These are phyloP conservation scores for Lophotriccus pileatus DNA, from an alignment of 2,797 vertebrate genomes.

Conservation along the genomic window DNA sequence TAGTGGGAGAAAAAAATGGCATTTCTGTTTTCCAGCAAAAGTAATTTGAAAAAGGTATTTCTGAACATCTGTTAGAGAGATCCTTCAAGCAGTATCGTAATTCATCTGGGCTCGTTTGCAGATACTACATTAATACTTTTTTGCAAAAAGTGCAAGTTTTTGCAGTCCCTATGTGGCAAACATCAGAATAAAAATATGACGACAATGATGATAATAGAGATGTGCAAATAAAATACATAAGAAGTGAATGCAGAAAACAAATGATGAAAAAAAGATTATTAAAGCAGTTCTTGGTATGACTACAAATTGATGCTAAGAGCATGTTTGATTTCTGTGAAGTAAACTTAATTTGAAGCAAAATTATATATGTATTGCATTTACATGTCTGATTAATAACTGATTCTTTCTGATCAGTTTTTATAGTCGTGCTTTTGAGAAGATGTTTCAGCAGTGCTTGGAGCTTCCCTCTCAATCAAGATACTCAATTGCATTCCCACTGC, in stretches of 20 bases:
- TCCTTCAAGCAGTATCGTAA: neutral
- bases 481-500: slow-evolving; percentile 96
- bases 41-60: neutral
- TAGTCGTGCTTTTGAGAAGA: slow-evolving; percentile 99
- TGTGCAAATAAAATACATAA: neutral
- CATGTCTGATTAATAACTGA: neutral
- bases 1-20: neutral
- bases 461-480: slow-evolving; percentile 96
- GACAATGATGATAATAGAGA: neutral
- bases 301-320: neutral
- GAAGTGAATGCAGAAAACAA: neutral
- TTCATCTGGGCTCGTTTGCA: neutral
- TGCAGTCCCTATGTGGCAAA: neutral
- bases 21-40: neutral
- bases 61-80: neutral
- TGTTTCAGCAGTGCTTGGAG: slow-evolving; percentile 99
- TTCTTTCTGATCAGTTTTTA: slow-evolving; percentile 85
- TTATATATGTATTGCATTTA: neutral
- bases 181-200: neutral
- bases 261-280: neutral
- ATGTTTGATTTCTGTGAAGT: neutral
- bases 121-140: neutral
- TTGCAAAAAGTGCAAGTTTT: neutral
- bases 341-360: neutral
- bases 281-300: neutral